Evolutionary conservation across 2,113 vertebrate genomes (phyloP), one percentile per base, ranked within the genome.

Genomic region (Lepisosteus osseus): DNA sequence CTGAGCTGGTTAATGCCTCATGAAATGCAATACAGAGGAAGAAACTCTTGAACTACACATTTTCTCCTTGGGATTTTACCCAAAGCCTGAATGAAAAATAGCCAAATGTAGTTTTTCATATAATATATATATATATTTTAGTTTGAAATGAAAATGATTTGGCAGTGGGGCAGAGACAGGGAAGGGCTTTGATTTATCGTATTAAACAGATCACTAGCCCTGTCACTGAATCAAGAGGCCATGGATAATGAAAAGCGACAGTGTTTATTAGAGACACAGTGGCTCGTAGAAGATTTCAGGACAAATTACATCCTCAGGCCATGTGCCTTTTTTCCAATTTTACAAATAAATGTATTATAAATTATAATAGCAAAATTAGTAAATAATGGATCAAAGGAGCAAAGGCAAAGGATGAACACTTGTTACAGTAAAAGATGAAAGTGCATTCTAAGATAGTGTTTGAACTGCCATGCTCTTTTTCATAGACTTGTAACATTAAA

Each of bases 141-240:
- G 67, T 57, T 77, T 72, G 71, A 71, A 74, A 69, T 59, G 59
- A 40, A 77, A 73, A 68, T 65, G 47, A 65, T 43, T 63, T 76
- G 76, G 75, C 75, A 77, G 67, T 54, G 66, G 54, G 51, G 56
- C 67, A 72, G 72, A 70, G 61, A 11, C 9, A 76, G 59, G 73
- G 73, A 65, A 29, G 69, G 43, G 66, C 72, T 54, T 81, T 84
- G 86, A 87, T 80, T 84, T 81, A 84, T 86, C 51, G 65, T 69
- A 75, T 88, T 88, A 87, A 83, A 85, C 86, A 86, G 84, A 83
- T 85, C 68, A 40, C 79, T 76, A 84, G 73, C 83, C 76, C 72
- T 79, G 69, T 74, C 73, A 75, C 74, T n/a, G 40, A 68, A 76
- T 76, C 73, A 74, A 0, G 3, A 70, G 70, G 15, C 61, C 78